Evolutionary conservation across 2,888 invertebrate genomes (phyloP).

Genomic region (Drosophila meridiana): DNA sequence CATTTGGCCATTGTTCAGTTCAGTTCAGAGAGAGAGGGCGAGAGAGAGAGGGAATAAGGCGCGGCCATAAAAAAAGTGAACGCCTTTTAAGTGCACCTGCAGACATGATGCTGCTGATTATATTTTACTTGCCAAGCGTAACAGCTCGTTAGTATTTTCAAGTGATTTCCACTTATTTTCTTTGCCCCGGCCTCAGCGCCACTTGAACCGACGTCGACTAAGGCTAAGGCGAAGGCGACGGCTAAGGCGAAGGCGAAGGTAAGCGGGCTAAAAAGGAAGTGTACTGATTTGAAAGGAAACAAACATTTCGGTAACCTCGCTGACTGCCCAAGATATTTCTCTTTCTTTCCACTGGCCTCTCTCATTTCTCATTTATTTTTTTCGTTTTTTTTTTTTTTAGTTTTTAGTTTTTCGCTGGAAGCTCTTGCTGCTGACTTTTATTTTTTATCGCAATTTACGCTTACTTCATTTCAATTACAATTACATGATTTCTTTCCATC

Average conservation of each 20-base stretch:
- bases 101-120: conserved; percentile 82
- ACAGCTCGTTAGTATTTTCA: conserved; percentile 81
- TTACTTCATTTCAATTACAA: conserved; percentile 78
- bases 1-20: conserved; percentile 60
- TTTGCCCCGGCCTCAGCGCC: conserved; percentile 33
- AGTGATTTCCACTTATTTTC: conserved; percentile 81
- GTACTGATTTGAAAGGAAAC: conserved; percentile 80
- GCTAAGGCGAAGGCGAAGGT: conserved; percentile 48
- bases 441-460: conserved; percentile 73
- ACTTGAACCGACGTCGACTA: conserved; percentile 45
- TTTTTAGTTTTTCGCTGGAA: conserved; percentile 21
- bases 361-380: conserved; percentile 23
- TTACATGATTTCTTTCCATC: conserved; percentile 70
- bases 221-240: conserved; percentile 46
- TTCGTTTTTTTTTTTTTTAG: conserved; percentile 11
- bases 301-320: conserved; percentile 66
- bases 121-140: conserved; percentile 81
- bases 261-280: conserved; percentile 73
- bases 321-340: conserved; percentile 24
- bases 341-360: conserved; percentile 34
- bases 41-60: conserved; percentile 8
- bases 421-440: conserved; percentile 49
- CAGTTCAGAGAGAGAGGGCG: background rate
- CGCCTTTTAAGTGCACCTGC: conserved; percentile 81
- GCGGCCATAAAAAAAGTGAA: conserved; percentile 66